Percentiles rank a stretch among this genome's conserved stretches.
These are phyloP conservation scores for Drosophila persimilis DNA, from an alignment of 1,140 invertebrate genomes.

Conservation along the genomic window DNA sequence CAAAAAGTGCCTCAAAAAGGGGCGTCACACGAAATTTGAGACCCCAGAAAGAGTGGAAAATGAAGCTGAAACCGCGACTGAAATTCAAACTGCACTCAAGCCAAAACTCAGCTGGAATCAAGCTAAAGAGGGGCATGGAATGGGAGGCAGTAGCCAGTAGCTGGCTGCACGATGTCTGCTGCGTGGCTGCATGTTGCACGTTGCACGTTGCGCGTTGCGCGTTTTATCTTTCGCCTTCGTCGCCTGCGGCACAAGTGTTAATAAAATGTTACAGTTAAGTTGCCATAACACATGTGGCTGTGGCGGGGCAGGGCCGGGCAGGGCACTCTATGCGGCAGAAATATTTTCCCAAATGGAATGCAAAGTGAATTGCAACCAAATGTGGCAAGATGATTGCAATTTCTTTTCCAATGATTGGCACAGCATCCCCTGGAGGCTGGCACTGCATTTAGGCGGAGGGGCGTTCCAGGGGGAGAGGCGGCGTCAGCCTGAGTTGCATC, in stretches of 20 bases:
- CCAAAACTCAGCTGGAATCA: slow-evolving; percentile 23
- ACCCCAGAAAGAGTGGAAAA: slow-evolving; percentile 23
- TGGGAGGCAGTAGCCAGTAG: too few species aligned
- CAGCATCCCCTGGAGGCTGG: slow-evolving; percentile 39
- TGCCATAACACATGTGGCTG: slow-evolving; percentile 53
- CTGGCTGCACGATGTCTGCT: neutral
- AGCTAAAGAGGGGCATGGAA: slow-evolving; percentile 1
- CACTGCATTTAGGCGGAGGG: neutral
- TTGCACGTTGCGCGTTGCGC: slow-evolving; percentile 38
- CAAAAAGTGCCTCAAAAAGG: slow-evolving; percentile 39
- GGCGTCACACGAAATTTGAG: slow-evolving; percentile 47
- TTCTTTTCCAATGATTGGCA: slow-evolving; percentile 72
- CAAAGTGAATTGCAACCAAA: slow-evolving; percentile 67
- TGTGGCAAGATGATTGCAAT: slow-evolving; percentile 73
- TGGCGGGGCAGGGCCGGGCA: neutral
- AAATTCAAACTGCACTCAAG: slow-evolving; percentile 14
- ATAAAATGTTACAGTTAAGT: slow-evolving; percentile 77
- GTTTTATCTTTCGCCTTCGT: slow-evolving; percentile 39
- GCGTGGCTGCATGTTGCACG: slow-evolving; percentile 11
- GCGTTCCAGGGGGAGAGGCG: neutral
- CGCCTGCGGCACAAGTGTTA: slow-evolving; percentile 64
- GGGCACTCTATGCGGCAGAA: slow-evolving; percentile 39
- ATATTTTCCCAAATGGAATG: slow-evolving; percentile 58
- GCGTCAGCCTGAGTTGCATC: slow-evolving; percentile 19
- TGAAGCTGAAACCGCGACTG: slow-evolving; percentile 1